phyloP scores from a whole-genome alignment of 2,113 vertebrate genomes.

The Motacilla alba region DNA sequence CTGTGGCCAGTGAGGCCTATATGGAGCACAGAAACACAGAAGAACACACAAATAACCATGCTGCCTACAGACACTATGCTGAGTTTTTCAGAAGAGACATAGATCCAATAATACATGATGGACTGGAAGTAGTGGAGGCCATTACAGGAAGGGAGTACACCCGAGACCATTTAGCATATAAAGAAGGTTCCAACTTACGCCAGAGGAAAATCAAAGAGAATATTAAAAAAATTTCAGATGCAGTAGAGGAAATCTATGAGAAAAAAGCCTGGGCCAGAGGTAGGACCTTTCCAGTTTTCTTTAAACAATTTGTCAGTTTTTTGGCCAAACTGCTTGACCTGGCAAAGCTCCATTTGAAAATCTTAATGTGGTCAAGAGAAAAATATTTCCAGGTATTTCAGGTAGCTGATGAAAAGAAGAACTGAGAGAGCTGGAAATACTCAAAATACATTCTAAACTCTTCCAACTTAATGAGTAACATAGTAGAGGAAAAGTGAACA shows the following conservation, averaged over 20 bases:
- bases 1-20: conserved; percentile 34
- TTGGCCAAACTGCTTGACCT: neutral
- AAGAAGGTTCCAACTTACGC: conserved; percentile 64
- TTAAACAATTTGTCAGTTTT: neutral
- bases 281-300: conserved; percentile 25
- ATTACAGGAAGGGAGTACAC: conserved; percentile 44
- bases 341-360: neutral
- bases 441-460: neutral
- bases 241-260: conserved; percentile 70
- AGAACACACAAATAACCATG: conserved; percentile 57
- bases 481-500: neutral
- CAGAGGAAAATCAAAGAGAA: conserved; percentile 73
- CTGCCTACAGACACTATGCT: conserved; percentile 64
- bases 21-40: conserved; percentile 57
- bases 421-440: neutral
- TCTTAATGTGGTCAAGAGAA: neutral
- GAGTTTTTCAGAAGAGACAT: conserved; percentile 65
- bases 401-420: neutral
- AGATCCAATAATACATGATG: conserved; percentile 57
- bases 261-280: conserved; percentile 75
- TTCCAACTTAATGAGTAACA: neutral
- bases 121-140: conserved; percentile 48
- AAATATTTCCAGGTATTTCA: neutral
- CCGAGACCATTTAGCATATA: conserved; percentile 41
- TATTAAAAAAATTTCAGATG: conserved; percentile 64